phyloP scores from a whole-genome alignment of 1,140 invertebrate genomes.

The Nasonia vitripennis region DNA sequence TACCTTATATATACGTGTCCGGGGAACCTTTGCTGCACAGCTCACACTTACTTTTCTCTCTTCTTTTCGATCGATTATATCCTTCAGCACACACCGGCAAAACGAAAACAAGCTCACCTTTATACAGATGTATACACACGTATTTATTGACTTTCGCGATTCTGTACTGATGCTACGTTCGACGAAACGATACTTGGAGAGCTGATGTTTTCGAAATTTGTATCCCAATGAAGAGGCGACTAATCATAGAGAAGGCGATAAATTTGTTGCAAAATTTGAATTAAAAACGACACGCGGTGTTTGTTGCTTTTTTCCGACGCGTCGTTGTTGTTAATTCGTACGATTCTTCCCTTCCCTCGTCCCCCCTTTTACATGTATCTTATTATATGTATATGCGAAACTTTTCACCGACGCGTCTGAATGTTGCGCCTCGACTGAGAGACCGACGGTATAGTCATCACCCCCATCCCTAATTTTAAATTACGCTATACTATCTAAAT shows the following conservation, averaged over 20 bases:
- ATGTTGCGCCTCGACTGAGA: slow-evolving; percentile 61
- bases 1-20: slow-evolving; percentile 52
- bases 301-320: not conserved
- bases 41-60: not conserved
- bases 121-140: not conserved
- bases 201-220: no score
- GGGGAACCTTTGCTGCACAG: slow-evolving; percentile 41
- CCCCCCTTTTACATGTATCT: slow-evolving; percentile 20
- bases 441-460: slow-evolving; percentile 59
- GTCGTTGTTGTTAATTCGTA: slow-evolving; percentile 58
- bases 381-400: slow-evolving; percentile 20
- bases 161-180: not conserved
- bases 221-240: not conserved
- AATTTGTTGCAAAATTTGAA: slow-evolving; percentile 9
- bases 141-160: slow-evolving; percentile 1
- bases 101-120: not conserved
- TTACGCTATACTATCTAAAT: slow-evolving; percentile 60
- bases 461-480: slow-evolving; percentile 55
- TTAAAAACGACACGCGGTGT: not conserved
- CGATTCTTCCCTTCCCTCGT: not conserved
- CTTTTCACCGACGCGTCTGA: slow-evolving; percentile 57
- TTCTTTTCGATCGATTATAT: slow-evolving; percentile 10
- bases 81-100: not conserved
- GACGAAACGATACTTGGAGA: no score
- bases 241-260: not conserved